These are phyloP conservation scores for Acropternis orthonyx DNA, from an alignment of 2,797 vertebrate species.

Conservation along the genomic window DNA sequence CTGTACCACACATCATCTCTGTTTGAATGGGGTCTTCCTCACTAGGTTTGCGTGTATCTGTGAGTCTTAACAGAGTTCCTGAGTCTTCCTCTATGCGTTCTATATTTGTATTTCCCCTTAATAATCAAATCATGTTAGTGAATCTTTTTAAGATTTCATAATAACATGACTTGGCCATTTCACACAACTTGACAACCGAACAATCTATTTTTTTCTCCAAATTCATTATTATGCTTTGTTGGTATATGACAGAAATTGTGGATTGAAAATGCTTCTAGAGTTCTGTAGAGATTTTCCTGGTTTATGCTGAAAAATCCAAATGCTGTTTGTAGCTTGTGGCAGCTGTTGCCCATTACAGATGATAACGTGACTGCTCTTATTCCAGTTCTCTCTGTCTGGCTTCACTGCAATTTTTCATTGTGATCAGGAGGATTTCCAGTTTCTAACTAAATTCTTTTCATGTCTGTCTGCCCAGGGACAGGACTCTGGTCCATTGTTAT, in stretches of 20 bases:
- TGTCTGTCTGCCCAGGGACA: neutral
- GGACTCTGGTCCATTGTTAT: neutral
- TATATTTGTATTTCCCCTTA: neutral
- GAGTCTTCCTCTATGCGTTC: neutral
- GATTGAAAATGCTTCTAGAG: neutral
- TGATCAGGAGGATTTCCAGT: neutral
- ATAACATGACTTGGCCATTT: neutral
- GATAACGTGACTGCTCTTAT: neutral
- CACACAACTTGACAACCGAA: neutral
- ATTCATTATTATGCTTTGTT: neutral
- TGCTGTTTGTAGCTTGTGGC: neutral
- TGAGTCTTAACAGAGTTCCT: neutral
- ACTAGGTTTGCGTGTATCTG: neutral
- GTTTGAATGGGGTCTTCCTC: neutral
- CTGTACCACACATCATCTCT: fast-evolving
- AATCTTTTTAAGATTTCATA: neutral
- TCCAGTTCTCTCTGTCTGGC: neutral
- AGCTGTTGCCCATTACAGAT: neutral
- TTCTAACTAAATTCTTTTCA: neutral
- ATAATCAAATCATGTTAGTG: neutral
- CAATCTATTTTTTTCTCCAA: neutral
- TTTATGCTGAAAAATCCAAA: neutral
- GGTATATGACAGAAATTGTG: neutral
- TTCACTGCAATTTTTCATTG: neutral
- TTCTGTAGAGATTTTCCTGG: neutral